These are phyloP conservation scores for Leucophora obtusa DNA, from an alignment of 2,888 invertebrate species.

Conservation along the genomic window DNA sequence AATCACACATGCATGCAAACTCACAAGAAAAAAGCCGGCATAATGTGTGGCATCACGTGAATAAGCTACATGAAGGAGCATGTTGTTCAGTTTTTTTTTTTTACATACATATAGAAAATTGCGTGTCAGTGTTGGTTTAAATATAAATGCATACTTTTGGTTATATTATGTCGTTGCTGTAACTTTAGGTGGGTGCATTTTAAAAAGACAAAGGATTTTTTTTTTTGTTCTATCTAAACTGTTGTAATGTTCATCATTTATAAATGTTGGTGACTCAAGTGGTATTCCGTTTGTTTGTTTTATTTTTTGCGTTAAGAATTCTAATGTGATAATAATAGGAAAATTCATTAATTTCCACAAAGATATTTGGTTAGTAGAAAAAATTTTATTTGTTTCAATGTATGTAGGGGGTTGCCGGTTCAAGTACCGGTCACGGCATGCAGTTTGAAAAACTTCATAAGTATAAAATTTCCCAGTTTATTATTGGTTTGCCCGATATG, in stretches of 20 bases:
- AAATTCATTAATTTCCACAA: not conserved
- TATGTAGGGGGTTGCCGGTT: no score
- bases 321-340: not conserved
- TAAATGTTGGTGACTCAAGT: constrained; percentile 5
- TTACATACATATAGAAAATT: constrained; percentile 39
- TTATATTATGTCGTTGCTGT: constrained; percentile 36
- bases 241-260: constrained; percentile 1
- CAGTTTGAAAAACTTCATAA: no score
- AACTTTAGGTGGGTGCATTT: not conserved
- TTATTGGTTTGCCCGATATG: no score
- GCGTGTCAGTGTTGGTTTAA: constrained; percentile 44
- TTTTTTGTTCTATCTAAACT: not conserved
- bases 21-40: constrained; percentile 3
- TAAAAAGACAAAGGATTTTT: not conserved
- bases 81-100: not conserved
- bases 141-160: constrained; percentile 43
- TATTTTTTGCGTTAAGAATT: not conserved
- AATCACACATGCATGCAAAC: not conserved
- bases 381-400: no score
- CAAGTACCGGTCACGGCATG: no score
- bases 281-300: not conserved
- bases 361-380: not conserved
- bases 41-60: constrained; percentile 54
- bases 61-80: constrained; percentile 12
- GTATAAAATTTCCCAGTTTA: no score